phyloP scores from a whole-genome alignment of 2,797 vertebrate genomes.

The Notolepis coatsorum region DNA sequence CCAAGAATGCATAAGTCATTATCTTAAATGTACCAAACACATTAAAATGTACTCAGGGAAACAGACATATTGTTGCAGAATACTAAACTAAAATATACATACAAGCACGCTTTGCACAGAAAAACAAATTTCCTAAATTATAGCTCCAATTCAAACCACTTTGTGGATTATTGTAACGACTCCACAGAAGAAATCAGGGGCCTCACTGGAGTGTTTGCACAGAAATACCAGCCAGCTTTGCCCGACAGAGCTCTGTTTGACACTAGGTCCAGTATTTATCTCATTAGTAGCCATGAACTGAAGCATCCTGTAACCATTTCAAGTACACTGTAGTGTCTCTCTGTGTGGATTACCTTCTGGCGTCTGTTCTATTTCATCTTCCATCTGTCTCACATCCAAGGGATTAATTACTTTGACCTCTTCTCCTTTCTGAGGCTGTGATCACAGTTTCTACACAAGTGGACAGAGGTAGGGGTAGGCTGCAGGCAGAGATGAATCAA shows the following conservation, averaged over 20 bases:
- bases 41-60: constrained; percentile 21
- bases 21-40: constrained; percentile 31
- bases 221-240: background rate
- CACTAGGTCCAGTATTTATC: no score
- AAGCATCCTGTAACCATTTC: background rate
- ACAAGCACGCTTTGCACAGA: background rate
- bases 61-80: constrained; percentile 15
- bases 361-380: background rate
- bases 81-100: constrained; percentile 4
- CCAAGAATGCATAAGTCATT: constrained; percentile 44
- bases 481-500: no score
- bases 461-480: no score
- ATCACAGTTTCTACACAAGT: background rate
- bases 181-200: background rate
- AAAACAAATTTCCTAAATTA: constrained; percentile 4
- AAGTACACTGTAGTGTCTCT: background rate
- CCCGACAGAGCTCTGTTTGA: background rate
- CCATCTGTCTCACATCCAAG: background rate
- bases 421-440: background rate
- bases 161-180: constrained; percentile 7
- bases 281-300: no score
- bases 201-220: background rate
- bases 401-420: background rate
- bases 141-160: constrained; percentile 3
- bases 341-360: background rate